Base-by-base conservation (phyloP, 2,113 vertebrate species). In the Talpa occidentalis region DNA sequence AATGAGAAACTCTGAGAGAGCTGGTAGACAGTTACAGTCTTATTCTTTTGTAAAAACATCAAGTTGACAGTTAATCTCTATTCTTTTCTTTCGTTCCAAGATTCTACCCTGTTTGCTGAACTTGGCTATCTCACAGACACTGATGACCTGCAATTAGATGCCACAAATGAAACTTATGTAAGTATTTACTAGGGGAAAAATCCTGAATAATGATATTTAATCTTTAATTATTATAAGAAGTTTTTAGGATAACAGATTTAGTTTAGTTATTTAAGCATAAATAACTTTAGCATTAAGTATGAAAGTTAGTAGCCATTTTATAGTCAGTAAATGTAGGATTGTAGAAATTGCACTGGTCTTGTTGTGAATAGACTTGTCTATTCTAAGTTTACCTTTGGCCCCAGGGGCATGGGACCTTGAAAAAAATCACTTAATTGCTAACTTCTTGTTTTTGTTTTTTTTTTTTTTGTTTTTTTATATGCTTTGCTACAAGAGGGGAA, bases 71-170 rank as follows among this genome's bases (percentile, higher is more conserved):
- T 40, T 74, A 3, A 21, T 59, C 21, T 54, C 21, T 90, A 0
- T 90, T 79, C 12, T 95, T 81, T 89, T 69, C 30, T 40, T 78
- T 42, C 93, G n/a, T 59, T 64, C 81, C 26, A 96, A 99, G 99
- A 99, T 87, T 98, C 99, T 42, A 98, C 98, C 94, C 96, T 99
- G 93, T 99, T 99, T 89, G 99, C 99, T 98, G 99, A 99, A 95
- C 98, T 99, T 73, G 98, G 98, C 47, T 98, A 98, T 92, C 96
- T 99, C 82, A 98, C 98, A 87, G 99, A 98, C 93, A 97, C 98
- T 26, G 98, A 98, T 26, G 99, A 99, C 54, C 59, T 98, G 44
- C 97, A 98, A 6, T 83, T 98, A 64, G 98, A 98, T 42, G 78
- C 98, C 73, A 95, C 96, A 74, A 97, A 98, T 54, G 97, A 98